Evolutionary conservation across 2,888 invertebrate genomes (phyloP), one percentile per base, ranked within the genome.

Genomic region (Candidula unifasciata): DNA sequence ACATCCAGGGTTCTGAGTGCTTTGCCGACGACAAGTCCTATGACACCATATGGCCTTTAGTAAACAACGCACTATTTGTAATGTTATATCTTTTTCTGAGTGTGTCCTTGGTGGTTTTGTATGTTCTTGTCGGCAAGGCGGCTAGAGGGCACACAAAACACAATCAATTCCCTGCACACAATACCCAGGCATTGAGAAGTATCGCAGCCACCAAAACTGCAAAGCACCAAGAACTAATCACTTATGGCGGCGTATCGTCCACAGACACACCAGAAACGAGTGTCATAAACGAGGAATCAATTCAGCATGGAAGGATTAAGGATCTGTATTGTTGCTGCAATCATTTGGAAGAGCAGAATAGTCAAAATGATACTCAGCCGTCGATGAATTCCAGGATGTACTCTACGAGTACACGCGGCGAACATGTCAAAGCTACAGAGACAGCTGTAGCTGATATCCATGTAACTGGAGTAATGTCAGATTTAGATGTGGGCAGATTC

Each of bases 31-130:
- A 82, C 52, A 0, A 16, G 2, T 82, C 64, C 82, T 27, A 37
- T 33, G 10, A 74, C 82, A 82, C 82, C 0, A 66, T 74, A 27
- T 82, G 82, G 82, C 82, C 82, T 1, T 33, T 54, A 5, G 0
- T 82, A 16, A 82, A 73, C 76, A 64, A 69, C 24, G 33, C 30
- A 21, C 27, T 82, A 0, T 74, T 76, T n/a, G 10, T 73, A 1
- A 27, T 82, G 1, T 27, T 82, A 3, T 74, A 71, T 64, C 30
- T 82, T 0, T 33, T n/a, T 1, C 16, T 37, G 6, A 71, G 54
- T 24, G 16, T 57, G 8, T 27, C 80, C 18, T n/a, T 80, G 52
- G 35, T 80, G 0, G 71, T 71, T 21, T 13, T 69, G 30, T 80
- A 80, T n/a, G n/a, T 57, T 13, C 69, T 30, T 16, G 71, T 80